Evolutionary conservation across 2,888 invertebrate genomes (phyloP), one percentile per base, ranked within the genome.

Genomic region (Phasia obesa): DNA sequence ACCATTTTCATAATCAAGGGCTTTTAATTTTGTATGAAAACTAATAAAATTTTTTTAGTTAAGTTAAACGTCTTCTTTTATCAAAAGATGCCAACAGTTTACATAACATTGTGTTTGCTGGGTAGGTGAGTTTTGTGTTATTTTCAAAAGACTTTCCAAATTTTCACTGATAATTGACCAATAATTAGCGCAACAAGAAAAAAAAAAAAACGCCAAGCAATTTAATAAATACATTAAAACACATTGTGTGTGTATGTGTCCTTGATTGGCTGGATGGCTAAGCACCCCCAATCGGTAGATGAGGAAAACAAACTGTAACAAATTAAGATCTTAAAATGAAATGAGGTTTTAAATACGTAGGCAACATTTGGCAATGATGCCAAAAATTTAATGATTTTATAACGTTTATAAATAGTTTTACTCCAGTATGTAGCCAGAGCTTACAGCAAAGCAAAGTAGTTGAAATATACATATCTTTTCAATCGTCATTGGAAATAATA

Each of bases 321-420:
- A 74, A 82, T 82, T 78, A 77, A 82, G 82, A 77, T 82, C 44
- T 74, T 69, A 69, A 69, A 82, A 74, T 69, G 62, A 78, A 82
- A 82, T 82, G 82, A 78, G 77, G 47, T 82, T 82, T 82, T 82
- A 82, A 82, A 77, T 82, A 82, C 77, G 27, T 51, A 73, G 82
- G 74, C 77, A 82, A 64, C 82, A 82, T 77, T 78, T 82, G 82
- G 82, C 77, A 62, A 49, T 74, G 77, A 78, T 82, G 77, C 82
- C 77, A 82, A 78, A 74, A 82, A 74, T 74, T 82, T 64, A 82
- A 82, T 78, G 77, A 74, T 78, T 57, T 59, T 67, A 47, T 27
- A 70, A 59, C 51, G 44, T 64, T 44, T n/a, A 44, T 53, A 51
- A 47, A 59, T 35, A 44, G 69, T 51, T 60, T 44, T 23, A 44